Evolutionary conservation across 2,797 vertebrate genomes (phyloP), one percentile per base, ranked within the genome.

Genomic region (Sandelia bainsii): DNA sequence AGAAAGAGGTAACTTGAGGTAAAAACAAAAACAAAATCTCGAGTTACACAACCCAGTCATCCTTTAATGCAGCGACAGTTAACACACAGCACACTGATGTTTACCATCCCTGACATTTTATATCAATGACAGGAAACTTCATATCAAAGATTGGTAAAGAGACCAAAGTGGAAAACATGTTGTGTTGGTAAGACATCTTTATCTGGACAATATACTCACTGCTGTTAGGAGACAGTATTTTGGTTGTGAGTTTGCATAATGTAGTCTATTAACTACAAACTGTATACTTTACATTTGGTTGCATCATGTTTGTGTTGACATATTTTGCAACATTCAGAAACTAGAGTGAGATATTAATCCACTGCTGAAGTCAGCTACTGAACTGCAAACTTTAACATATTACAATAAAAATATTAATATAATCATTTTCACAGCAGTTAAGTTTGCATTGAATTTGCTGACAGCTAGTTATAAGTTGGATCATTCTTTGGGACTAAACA

Each of bases 111-210:
- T 70, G 77, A 29, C 57, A 58, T 73, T 7, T 58, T 87, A 29
- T 80, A 89, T 81, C 75, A 34, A 8, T 34, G 32, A 34, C 10
- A 34, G 32, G 32, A 34, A 34, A 80, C 63, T 77, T 60, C 40
- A 42, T 59, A 80, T 86, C 75, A 85, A 84, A 83, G 71, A 52
- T 79, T 76, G 40, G 46, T 34, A 53, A 79, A 80, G 25, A 80
- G 79, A 83, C 68, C 65, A 66, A 37, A 72, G 72, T 77, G 50
- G 49, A 62, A 81, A 82, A 81, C 75, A 82, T 67, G 77, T 23
- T 48, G 56, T 67, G 77, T 23, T 49, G 53, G 34, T 59, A 61
- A 75, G 6, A 23, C 53, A 32, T 22, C 49, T 76, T 80, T 62
- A 60, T 70, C 46, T 80, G 82, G 66, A 80, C 64, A 52, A 20